Evolutionary conservation across 2,113 vertebrate species (phyloP).

Genomic region (Antigone vipio): DNA sequence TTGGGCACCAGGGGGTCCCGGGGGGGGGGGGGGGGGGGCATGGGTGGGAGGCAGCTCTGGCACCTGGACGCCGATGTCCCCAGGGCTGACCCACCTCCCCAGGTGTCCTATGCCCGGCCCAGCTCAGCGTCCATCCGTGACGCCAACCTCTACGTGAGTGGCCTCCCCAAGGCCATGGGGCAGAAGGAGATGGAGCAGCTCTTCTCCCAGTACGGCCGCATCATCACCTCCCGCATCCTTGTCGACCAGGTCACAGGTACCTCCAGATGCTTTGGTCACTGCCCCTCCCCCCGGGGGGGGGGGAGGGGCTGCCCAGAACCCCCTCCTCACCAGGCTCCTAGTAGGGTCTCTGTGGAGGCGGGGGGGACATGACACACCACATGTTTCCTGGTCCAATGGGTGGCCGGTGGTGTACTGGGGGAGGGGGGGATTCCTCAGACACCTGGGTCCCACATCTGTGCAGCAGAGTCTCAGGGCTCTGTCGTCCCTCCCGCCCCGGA

Average conservation of each 20-base stretch:
- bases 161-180: slow-evolving; percentile 94
- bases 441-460: neutral
- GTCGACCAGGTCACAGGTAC: slow-evolving; percentile 95
- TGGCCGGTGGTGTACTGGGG: no score
- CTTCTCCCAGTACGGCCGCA: slow-evolving; percentile 94
- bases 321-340: no score
- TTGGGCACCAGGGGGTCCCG: neutral
- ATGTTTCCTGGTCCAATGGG: no score
- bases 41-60: neutral
- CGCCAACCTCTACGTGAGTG: slow-evolving; percentile 94
- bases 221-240: slow-evolving; percentile 94
- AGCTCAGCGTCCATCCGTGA: slow-evolving; percentile 94
- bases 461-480: neutral
- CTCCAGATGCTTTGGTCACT: no score
- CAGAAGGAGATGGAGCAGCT: slow-evolving; percentile 97
- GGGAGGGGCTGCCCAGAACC: neutral
- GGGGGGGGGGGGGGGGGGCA: slow-evolving; percentile 60
- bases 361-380: no score
- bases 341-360: no score
- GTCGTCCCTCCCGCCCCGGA: neutral
- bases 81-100: neutral
- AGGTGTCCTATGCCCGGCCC: slow-evolving; percentile 93
- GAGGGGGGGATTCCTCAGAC: no score
- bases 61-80: neutral
- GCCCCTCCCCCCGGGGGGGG: no score